Percentiles rank a stretch among this genome's conserved stretches.
These are phyloP conservation scores for Amazona guildingii DNA, from an alignment of 2,113 vertebrate genomes.

Conservation along the genomic window DNA sequence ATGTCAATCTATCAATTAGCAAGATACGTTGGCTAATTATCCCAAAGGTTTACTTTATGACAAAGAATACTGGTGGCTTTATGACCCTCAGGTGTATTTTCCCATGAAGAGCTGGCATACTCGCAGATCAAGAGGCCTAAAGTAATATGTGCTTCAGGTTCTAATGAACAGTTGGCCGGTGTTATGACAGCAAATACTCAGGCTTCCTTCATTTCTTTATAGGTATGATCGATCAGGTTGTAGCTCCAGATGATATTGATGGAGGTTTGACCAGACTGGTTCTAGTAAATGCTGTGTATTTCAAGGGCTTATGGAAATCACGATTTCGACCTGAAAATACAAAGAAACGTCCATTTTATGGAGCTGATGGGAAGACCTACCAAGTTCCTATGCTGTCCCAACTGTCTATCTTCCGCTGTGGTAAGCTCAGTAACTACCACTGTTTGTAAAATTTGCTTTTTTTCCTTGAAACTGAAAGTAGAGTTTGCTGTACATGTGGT, in stretches of 20 bases:
- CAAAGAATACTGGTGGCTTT: background rate
- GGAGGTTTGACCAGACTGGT: constrained; percentile 82
- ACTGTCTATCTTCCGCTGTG: constrained; percentile 85
- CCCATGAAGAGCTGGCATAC: background rate
- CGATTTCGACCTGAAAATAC: constrained; percentile 90
- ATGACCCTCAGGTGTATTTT: background rate
- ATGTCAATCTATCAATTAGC: background rate
- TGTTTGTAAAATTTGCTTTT: background rate
- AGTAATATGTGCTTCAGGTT: background rate
- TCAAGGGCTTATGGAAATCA: constrained; percentile 95
- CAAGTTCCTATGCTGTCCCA: constrained; percentile 96
- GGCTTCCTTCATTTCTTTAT: background rate
- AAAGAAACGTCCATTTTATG: constrained; percentile 84
- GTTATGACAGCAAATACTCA: background rate
- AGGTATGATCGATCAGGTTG: constrained; percentile 89
- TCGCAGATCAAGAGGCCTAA: background rate
- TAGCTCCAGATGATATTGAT: constrained; percentile 84
- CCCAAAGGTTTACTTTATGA: background rate
- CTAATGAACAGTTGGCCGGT: background rate
- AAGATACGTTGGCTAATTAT: background rate
- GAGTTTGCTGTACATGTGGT: background rate
- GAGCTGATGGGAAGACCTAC: constrained; percentile 80
- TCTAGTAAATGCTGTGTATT: constrained; percentile 89
- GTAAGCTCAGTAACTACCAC: constrained; percentile 70
- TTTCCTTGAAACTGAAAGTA: background rate